A percentile compares a stretch with the other conserved stretches of the same genome.
Conservation (phyloP, 1,140 invertebrate genomes). For the Hirudo medicinalis region DNA sequence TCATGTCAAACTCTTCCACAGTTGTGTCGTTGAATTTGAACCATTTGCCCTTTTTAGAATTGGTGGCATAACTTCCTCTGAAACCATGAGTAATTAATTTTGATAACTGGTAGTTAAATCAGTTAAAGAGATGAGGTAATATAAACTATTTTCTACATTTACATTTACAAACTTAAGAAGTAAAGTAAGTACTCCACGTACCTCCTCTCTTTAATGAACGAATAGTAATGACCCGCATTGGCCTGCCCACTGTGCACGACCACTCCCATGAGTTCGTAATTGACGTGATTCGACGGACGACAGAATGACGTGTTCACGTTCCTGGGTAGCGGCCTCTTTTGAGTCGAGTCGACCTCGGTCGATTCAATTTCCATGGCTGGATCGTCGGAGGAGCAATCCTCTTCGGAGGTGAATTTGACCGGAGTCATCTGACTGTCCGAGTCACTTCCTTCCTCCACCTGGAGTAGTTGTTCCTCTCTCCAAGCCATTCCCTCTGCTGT, state of each 20-base stretch:
- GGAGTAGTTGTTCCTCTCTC: constrained; percentile 50
- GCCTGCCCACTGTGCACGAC: constrained; percentile 97
- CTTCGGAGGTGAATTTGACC: background rate
- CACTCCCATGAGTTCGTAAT: constrained; percentile 84
- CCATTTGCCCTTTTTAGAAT: constrained; percentile 41
- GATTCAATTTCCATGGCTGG: constrained; percentile 25
- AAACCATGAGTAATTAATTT: background rate
- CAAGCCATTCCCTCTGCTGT: constrained; percentile 88
- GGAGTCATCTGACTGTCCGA: background rate
- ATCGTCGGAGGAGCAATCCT: constrained; percentile 4
- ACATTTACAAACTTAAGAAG: too few species aligned
- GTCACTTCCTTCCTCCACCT: background rate
- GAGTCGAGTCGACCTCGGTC: background rate
- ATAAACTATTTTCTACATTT: too few species aligned
- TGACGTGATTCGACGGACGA: constrained; percentile 50
- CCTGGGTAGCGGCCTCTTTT: background rate
- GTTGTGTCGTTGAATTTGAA: constrained; percentile 41
- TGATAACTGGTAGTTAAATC: background rate
- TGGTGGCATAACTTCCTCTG: constrained; percentile 37
- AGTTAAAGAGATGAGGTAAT: too few species aligned
- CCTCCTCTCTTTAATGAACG: constrained; percentile 56
- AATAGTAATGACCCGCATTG: constrained; percentile 90
- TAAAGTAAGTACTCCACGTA: background rate
- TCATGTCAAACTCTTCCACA: constrained; percentile 41
- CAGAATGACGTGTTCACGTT: background rate